Evolutionary conservation across 2,797 vertebrate genomes (phyloP), one percentile per base, ranked within the genome.

Genomic region (Coregonus suidteri): DNA sequence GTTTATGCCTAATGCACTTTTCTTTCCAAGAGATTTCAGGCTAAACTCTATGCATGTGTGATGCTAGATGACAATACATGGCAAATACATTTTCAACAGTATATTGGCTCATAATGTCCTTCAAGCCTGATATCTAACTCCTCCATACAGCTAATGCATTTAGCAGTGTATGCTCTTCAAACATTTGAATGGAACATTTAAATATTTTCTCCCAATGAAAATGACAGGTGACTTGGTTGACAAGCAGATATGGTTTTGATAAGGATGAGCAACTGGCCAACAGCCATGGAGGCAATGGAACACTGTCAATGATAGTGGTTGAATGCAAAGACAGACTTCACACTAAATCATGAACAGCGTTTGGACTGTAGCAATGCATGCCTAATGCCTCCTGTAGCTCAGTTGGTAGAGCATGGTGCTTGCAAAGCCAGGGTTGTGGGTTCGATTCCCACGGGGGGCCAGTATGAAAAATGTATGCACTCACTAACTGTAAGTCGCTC

Each of bases 101-200:
- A 72, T 74, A 77, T 31, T 77, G 54, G 51, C 71, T 73, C 71
- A 31, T 54, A 13, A 47, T 47, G 41, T 47, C 41, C 41, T 47
- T 47, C 41, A 47, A 47, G 41, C 9, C 41, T 47, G 41, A 47
- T 47, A 47, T 47, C 9, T 25, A 54, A 41, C 31, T 52, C 20
- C 66, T 16, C 72, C 71, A 54, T 73, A 78, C 30, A 65, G 37
- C 18, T 5, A 64, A 80, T 72, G 72, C 16, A 59, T 76, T 75
- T 64, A 79, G 64, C 78, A 75, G 15, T 16, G 14, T 35, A n/a
- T 47, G 41, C 41, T 74, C 56, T 75, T 83, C 52, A 84, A 81
- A 74, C 69, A 77, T 74, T 76, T 74, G 15, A 75, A 71, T 4
- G 64, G 56, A 18, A 56, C 77, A 75, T 79, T 74, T 76, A 79